A percentile compares a stretch with the other conserved stretches of the same genome.
These are phyloP conservation scores for Crossocerus cetratus DNA, from an alignment of 2,888 invertebrate species.

Conservation along the genomic window DNA sequence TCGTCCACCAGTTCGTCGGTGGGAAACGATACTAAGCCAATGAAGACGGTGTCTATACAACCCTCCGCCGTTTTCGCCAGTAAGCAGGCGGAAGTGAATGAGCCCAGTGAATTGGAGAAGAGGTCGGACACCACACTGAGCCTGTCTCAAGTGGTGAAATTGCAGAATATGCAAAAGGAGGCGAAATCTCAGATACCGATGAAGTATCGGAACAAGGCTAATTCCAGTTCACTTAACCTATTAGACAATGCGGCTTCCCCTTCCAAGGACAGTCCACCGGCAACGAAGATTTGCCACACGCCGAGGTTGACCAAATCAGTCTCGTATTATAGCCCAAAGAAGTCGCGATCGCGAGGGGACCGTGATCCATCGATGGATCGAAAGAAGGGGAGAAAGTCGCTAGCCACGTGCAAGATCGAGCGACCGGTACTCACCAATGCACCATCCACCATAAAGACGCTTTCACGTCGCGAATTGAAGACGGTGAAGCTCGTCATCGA, in stretches of 20 bases:
- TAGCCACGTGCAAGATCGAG: not conserved
- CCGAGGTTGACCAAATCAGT: slow-evolving; percentile 23
- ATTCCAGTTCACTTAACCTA: slow-evolving; percentile 51
- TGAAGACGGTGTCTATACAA: not conserved
- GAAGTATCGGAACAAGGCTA: slow-evolving; percentile 28
- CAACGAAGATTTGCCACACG: slow-evolving; percentile 51
- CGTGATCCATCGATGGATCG: slow-evolving; percentile 29
- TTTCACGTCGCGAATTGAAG: slow-evolving; percentile 67
- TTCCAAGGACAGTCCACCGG: slow-evolving; percentile 72
- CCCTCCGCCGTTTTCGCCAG: not conserved
- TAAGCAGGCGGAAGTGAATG: not conserved
- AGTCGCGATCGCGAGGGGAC: slow-evolving; percentile 65
- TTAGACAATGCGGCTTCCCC: slow-evolving; percentile 72
- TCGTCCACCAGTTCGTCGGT: not conserved
- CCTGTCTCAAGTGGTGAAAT: slow-evolving; percentile 14
- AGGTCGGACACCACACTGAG: not conserved
- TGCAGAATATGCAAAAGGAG: slow-evolving; percentile 29
- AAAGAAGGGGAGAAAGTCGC: slow-evolving; percentile 50
- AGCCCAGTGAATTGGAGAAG: not conserved
- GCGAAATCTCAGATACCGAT: slow-evolving; percentile 26
- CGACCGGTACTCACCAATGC: not conserved
- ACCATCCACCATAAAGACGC: slow-evolving; percentile 33
- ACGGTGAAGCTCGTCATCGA: slow-evolving; percentile 65
- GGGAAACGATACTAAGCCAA: not conserved
- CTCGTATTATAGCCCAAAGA: slow-evolving; percentile 67